Base-by-base conservation (phyloP, 2,113 vertebrate genomes). In the Bubo blakistoni region DNA sequence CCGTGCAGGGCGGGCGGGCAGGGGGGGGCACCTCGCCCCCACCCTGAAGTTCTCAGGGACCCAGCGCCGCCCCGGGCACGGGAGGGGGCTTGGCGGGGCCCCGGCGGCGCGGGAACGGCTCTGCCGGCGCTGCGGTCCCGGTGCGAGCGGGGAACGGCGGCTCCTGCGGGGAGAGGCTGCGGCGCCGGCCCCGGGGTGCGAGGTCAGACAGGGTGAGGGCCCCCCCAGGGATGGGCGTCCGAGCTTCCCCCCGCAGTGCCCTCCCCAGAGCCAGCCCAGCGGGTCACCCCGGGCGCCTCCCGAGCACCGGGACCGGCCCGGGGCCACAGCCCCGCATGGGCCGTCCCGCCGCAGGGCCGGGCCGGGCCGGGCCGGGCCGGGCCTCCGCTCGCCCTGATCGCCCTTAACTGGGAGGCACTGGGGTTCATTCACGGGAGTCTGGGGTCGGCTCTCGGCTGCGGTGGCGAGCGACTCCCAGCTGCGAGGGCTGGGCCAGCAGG, bases 291-390 rank as follows among this genome's bases (percentile, higher is more conserved):
- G 3, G 38, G 2, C 7, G 20, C 15, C 38, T 11, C 52, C 38
- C 5, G 42, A 8, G 34, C 52, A 12, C 49, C 7, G 47, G 63
- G 5, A 27, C 66, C 21, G 1, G 3, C 2, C 5, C 4, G 40
- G 20, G 7, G 18, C 3, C 2, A 5, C 5, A 9, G 63, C n/a
- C 26, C 24, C 10, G 30, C 17, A 0, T 0, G 26, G 52, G 44
- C 11, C 11, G n/a, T 4, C 71, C n/a, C 5, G 71, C 7, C 40
- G 40, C 40, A 42, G 40, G 40, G 40, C 40, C 46, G 16, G 54
- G 24, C 40, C 5, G 49, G 30, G 36, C 49, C 30, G 40, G 40
- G 40, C 40, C 46, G 16, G 54, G 24, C 40, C 5, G 40, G 30
- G 36, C 49, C 30, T 36, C 69, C 8, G 11, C 30, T 5, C 1